Conservation (phyloP, 2,113 vertebrate species). For the Climacteris rufus region DNA sequence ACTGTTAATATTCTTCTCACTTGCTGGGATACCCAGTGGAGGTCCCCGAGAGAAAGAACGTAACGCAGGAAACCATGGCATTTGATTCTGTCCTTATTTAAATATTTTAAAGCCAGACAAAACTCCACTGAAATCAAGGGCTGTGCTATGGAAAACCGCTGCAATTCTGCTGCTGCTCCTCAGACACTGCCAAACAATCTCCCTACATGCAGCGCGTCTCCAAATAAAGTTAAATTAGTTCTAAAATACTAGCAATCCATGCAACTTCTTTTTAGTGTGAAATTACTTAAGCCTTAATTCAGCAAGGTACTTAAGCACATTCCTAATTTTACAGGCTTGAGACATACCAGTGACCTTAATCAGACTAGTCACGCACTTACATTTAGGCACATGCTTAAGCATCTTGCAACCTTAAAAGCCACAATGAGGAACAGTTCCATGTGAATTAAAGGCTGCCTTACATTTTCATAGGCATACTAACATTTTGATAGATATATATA, state of each 20-base stretch:
- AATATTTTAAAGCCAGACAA: not conserved
- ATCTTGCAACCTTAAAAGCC: not conserved
- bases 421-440: not conserved
- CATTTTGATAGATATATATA: not conserved
- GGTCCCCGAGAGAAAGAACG: not conserved
- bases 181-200: not conserved
- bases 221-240: conserved; percentile 15
- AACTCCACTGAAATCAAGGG: not conserved
- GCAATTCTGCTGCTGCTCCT: not conserved
- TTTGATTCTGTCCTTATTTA: not conserved
- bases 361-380: not conserved
- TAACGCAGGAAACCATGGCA: not conserved
- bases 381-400: not conserved
- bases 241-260: not conserved
- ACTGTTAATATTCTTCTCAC: not conserved
- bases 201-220: not conserved
- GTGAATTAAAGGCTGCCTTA: not conserved
- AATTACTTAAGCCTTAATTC: conserved; percentile 43
- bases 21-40: conserved; percentile 22
- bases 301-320: conserved; percentile 14
- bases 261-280: not conserved
- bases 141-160: not conserved
- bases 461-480: not conserved
- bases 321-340: conserved; percentile 7
- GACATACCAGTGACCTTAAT: not conserved